These are phyloP conservation scores for Rhamphomyia laevipes DNA, from an alignment of 2,888 invertebrate genomes.

Conservation along the genomic window DNA sequence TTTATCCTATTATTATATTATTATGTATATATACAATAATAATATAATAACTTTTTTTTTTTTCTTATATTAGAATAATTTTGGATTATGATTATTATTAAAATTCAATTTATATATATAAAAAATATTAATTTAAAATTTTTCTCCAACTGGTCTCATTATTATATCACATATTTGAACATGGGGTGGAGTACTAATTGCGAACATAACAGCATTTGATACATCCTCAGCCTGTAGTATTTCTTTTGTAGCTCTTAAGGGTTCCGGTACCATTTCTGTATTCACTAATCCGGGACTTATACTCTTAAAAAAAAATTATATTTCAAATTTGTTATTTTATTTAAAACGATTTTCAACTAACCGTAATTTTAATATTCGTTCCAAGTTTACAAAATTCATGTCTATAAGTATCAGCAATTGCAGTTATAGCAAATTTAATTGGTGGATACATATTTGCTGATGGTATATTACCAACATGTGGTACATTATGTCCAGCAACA, in stretches of 20 bases:
- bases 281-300: slow-evolving; percentile 12
- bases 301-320: slow-evolving; percentile 4
- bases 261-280: slow-evolving; percentile 9
- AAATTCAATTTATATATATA: no score
- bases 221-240: slow-evolving; percentile 21
- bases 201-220: slow-evolving; percentile 22
- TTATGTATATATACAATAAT: no score
- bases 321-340: neutral
- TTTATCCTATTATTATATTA: no score
- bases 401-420: slow-evolving; percentile 27
- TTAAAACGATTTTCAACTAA: slow-evolving; percentile 15
- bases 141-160: slow-evolving; percentile 6
- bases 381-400: slow-evolving; percentile 27
- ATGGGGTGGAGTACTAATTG: slow-evolving; percentile 24
- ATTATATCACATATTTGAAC: slow-evolving; percentile 16
- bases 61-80: no score
- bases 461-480: slow-evolving; percentile 9
- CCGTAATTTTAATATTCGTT: slow-evolving; percentile 27
- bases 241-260: slow-evolving; percentile 13
- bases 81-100: no score
- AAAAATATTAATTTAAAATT: neutral
- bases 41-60: no score
- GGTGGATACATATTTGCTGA: slow-evolving; percentile 27
- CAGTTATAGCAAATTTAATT: slow-evolving; percentile 29
- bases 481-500: slow-evolving; percentile 25